Evolutionary conservation across 2,888 invertebrate genomes (phyloP).

Genomic region (Synanthedon vespiformis): DNA sequence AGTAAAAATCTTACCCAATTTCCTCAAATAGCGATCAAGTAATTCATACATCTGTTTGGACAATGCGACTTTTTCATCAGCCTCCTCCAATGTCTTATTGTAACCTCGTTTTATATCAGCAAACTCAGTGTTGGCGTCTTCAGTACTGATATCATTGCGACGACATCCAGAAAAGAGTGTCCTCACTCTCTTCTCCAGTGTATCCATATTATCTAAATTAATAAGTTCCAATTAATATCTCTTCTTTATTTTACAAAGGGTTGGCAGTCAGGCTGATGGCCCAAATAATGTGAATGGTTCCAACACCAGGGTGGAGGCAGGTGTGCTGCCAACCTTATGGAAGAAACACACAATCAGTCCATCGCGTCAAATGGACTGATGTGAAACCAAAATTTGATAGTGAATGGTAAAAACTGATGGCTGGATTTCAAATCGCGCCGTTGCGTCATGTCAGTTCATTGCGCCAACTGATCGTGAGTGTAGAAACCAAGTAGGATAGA

Average conservation of each 20-base stretch:
- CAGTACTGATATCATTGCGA: constrained; percentile 77
- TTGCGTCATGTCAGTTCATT: too few relatives aligned
- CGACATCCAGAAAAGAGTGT: constrained; percentile 88
- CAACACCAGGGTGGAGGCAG: too few relatives aligned
- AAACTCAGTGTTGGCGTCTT: constrained; percentile 85
- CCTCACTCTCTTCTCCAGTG: constrained; percentile 89
- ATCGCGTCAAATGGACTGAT: too few relatives aligned
- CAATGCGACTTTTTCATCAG: constrained; percentile 95
- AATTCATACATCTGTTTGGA: constrained; percentile 95
- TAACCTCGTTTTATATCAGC: constrained; percentile 87
- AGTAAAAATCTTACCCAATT: constrained; percentile 78
- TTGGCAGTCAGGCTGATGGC: too few relatives aligned
- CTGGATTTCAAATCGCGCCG: too few relatives aligned
- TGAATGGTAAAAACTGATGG: too few relatives aligned
- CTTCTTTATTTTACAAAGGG: not conserved
- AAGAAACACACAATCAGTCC: too few relatives aligned
- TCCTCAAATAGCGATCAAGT: constrained; percentile 91
- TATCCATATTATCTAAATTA: constrained; percentile 86
- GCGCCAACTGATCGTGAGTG: too few relatives aligned
- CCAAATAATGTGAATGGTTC: too few relatives aligned
- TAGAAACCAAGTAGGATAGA: too few relatives aligned
- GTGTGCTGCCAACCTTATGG: too few relatives aligned
- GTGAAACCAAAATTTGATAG: too few relatives aligned
- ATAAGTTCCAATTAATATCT: not conserved
- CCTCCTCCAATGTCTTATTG: constrained; percentile 91